phyloP scores from a whole-genome alignment of 1,140 invertebrate species.

The Sarcophaga bullata region DNA sequence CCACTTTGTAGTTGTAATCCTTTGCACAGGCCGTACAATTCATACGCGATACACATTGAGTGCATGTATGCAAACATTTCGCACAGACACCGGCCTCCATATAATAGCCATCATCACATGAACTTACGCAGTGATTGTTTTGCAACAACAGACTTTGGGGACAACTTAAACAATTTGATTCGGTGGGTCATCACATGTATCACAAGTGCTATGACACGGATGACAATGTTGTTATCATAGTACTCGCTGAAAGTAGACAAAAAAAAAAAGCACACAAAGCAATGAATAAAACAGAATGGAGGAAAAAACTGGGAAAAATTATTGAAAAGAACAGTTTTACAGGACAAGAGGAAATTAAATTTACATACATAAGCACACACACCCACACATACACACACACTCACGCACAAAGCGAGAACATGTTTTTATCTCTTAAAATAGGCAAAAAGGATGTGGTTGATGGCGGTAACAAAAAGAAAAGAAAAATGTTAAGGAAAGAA shows the following conservation, averaged over 20 bases:
- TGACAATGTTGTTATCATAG: slow-evolving; percentile 75
- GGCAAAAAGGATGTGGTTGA: too few species aligned
- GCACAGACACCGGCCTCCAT: slow-evolving; percentile 75
- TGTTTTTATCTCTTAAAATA: not conserved
- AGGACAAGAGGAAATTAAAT: not conserved
- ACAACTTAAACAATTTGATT: slow-evolving; percentile 77
- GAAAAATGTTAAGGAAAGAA: too few species aligned
- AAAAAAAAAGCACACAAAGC: slow-evolving; percentile 7
- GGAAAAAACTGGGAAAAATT: not conserved
- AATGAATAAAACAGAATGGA: not conserved
- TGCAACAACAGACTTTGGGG: slow-evolving; percentile 74
- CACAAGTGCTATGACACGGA: slow-evolving; percentile 76
- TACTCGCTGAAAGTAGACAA: slow-evolving; percentile 71
- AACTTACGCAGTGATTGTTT: slow-evolving; percentile 74
- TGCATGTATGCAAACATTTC: slow-evolving; percentile 82
- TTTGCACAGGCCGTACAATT: slow-evolving; percentile 82
- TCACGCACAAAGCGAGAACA: not conserved
- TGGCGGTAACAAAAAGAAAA: too few species aligned
- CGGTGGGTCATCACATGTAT: slow-evolving; percentile 75
- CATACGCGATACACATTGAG: slow-evolving; percentile 77
- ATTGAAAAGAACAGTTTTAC: not conserved
- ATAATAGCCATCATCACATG: slow-evolving; percentile 79
- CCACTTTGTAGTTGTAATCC: slow-evolving; percentile 81
- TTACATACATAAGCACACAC: not conserved
- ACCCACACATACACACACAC: not conserved